Evolutionary conservation across 1,140 invertebrate species (phyloP), one percentile per base, ranked within the genome.

Genomic region (Calephelis virginiensis): DNA sequence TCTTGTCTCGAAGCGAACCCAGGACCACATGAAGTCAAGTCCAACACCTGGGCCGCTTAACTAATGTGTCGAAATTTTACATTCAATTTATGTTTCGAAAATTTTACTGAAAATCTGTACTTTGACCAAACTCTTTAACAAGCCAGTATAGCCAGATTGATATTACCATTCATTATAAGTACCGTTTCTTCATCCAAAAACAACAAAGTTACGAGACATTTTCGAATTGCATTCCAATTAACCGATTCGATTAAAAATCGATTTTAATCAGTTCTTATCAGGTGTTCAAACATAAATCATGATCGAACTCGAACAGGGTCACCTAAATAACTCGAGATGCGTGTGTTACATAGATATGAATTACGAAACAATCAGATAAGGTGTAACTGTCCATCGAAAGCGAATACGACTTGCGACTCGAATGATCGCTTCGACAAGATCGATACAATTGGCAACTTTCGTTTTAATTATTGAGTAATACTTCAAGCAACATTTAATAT

Each of bases 341-440:
- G 74, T 80, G 77, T 75, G 72, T 74, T 73, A 74, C 73, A 70
- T 65, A 77, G 68, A 71, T 75, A 75, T 64, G 63, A 73, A 74
- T 88, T 85, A 82, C 81, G 80, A 81, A 82, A 89, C 74, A 45
- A 87, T 86, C 84, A 81, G 84, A 89, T 86, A 88, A 79, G 63
- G 68, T 45, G 74, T 76, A 76, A 74, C 72, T 70, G 77, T 79
- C 64, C 73, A 73, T 74, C 72, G 80, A 84, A 81, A 83, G 81
- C 75, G 76, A 85, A 77, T 66, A 68, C 75, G 73, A 73, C 62
- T 47, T 48, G 46, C 45, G 46, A 48, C 46, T 46, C 46, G 62
- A 49, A 59, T 59, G 53, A 38, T 59, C 53, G 7, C 53, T 59
- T 37, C 53, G 53, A 59, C 53, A 59, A 37, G 53, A 59, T 59